Conservation (phyloP, 2,797 vertebrate species). For the Falco cherrug region DNA sequence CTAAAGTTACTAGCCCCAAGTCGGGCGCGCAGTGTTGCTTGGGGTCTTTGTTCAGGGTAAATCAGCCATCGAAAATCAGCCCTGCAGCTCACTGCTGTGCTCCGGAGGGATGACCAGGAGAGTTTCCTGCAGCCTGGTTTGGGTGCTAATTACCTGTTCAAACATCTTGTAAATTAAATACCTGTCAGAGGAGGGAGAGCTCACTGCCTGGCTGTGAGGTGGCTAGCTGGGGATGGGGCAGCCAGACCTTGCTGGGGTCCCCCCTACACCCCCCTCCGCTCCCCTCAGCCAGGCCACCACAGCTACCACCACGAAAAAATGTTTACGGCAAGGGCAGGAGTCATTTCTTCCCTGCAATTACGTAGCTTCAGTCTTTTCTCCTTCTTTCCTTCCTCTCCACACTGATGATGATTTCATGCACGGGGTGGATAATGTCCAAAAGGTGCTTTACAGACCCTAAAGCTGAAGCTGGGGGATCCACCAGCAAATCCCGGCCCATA, state of each 20-base stretch:
- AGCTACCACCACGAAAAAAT: background rate
- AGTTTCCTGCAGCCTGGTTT: slow-evolving; percentile 81
- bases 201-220: background rate
- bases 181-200: slow-evolving; percentile 40
- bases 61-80: slow-evolving; percentile 90
- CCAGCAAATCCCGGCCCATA: background rate
- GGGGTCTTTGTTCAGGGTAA: slow-evolving; percentile 89
- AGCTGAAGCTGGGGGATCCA: background rate
- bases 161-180: slow-evolving; percentile 77
- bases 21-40: slow-evolving; percentile 84
- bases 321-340: background rate
- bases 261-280: rapidly evolving
- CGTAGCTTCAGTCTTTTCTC: background rate
- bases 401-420: rapidly evolving
- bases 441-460: background rate
- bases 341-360: background rate
- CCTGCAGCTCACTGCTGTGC: slow-evolving; percentile 88
- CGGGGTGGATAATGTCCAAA: rapidly evolving
- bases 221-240: background rate
- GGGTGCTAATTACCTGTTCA: slow-evolving; percentile 82
- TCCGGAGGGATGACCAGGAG: slow-evolving; percentile 86
- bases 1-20: slow-evolving; percentile 85
- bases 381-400: background rate
- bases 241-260: rapidly evolving
- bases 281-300: rapidly evolving